Evolutionary conservation across 2,888 invertebrate genomes (phyloP), one percentile per base, ranked within the genome.

Genomic region (Lapara coniferarum): DNA sequence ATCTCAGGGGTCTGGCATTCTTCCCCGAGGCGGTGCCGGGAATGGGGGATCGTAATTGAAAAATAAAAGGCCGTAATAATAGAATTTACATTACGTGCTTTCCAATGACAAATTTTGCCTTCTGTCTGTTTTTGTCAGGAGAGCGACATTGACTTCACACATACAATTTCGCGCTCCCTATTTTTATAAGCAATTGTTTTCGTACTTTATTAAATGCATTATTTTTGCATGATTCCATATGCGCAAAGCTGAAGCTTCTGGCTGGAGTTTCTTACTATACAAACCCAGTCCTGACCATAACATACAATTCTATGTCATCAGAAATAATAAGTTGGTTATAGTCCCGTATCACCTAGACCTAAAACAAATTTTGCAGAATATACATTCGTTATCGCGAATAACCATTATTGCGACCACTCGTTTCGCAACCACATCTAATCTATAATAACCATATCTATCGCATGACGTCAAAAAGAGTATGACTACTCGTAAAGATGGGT

Each of bases 51-150:
- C 87, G 93, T 93, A 93, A 93, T 93, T 93, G 93, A 92, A 93
- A 93, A 93, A 93, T 93, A 93, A 93, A 93, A 93, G 91, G 86
- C 90, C 89, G 90, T 91, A 90, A 93, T 93, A 93, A 93, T 93
- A 92, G 92, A 93, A 93, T 93, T 92, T 91, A 91, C 92, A 89
- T 91, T 91, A 91, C 91, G 88, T 90, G 90, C 89, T 89, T 87
- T 87, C 89, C 89, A 92, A 89, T 90, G 90, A 92, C 87, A 91
- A 90, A 91, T 86, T 91, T 89, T 89, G 81, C 87, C 83, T 85
- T 85, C 86, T 87, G 89, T 82, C 90, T 92, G 92, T 85, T 90
- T 89, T 87, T 92, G 93, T 86, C 92, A 92, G 89, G 87, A 87
- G 87, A 87, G 76, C 85, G 84, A 83, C 86, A 85, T 86, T 86